Evolutionary conservation across 2,888 invertebrate genomes (phyloP).

Genomic region (Acanthosepion esculentum): DNA sequence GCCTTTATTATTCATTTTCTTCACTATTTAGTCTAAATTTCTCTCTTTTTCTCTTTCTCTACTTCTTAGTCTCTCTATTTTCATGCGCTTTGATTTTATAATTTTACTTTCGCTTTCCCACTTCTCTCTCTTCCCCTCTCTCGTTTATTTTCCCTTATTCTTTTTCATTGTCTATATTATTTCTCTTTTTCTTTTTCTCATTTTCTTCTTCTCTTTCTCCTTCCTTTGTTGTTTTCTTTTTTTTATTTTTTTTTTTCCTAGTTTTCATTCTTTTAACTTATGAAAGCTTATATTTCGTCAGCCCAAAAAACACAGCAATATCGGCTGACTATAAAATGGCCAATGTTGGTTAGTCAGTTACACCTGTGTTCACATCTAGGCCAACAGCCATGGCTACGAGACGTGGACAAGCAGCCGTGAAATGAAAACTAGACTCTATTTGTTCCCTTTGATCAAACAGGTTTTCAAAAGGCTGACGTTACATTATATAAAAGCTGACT

Average conservation of each 20-base stretch:
- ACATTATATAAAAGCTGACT: background rate
- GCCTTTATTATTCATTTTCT: no score
- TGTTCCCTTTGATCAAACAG: slow-evolving; percentile 18
- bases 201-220: background rate
- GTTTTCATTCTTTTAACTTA: background rate
- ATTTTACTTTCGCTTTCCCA: no score
- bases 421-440: background rate
- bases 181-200: background rate
- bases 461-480: background rate
- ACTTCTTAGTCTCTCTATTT: no score
- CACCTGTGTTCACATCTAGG: slow-evolving; percentile 6
- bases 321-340: background rate
- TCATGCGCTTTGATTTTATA: no score
- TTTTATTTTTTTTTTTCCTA: background rate
- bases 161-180: no score
- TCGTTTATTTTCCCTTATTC: no score
- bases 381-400: slow-evolving; percentile 18
- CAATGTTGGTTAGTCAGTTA: background rate
- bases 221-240: background rate
- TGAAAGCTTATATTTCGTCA: background rate
- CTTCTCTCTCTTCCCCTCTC: no score
- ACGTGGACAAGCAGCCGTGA: background rate
- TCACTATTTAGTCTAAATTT: no score
- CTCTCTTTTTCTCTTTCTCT: no score
- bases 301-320: background rate